Base-by-base conservation (phyloP, 1,140 invertebrate species). In the Trachymyrmex cornetzi region DNA sequence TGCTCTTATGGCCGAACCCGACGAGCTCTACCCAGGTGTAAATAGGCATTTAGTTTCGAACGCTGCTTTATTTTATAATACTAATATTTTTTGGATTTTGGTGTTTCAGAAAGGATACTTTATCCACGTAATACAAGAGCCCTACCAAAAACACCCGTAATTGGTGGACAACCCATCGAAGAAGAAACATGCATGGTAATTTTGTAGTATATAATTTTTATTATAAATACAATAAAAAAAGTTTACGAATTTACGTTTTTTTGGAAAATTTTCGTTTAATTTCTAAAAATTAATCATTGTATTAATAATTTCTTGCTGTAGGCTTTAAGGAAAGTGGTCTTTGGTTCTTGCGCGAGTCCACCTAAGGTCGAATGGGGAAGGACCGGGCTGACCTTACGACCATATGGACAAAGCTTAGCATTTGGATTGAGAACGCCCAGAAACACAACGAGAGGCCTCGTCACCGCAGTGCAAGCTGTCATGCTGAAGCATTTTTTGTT, bases 401-500 rank as follows among this genome's bases (percentile, higher is more conserved):
- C 96, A 2, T 93, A 96, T 0, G 96, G 96, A 6, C 96, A 96
- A 63, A 94, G 95, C 14, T 89, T 97, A 48, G 96, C 95, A 0
- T 97, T 96, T 85, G 96, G 96, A 16, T 89, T 97, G 16, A 95
- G 95, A 80, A 95, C 96, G n/a, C 95, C 96, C 0, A 95, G 96
- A 77, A 97, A 97, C 86, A 96, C 96, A 0, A 96, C 97, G 1
- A 95, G 96, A 86, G 97, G 97, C 0, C 92, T 97, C 19, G 93
- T 97, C 11, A 96, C 97, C 0, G 97, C 96, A 11, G 95, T 97
- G 0, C 97, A 97, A 90, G 97, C 97, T 4, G 95, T 96, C 74
- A 96, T 97, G 92, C 81, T 97, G 22, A 97, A 97, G 90, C 96
- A 97, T 92, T 95, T 97, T 66, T 94, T 97, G n/a, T 97, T 98